Base-by-base conservation (phyloP, 2,888 invertebrate genomes). In the Leptinotarsa rubiginosa region DNA sequence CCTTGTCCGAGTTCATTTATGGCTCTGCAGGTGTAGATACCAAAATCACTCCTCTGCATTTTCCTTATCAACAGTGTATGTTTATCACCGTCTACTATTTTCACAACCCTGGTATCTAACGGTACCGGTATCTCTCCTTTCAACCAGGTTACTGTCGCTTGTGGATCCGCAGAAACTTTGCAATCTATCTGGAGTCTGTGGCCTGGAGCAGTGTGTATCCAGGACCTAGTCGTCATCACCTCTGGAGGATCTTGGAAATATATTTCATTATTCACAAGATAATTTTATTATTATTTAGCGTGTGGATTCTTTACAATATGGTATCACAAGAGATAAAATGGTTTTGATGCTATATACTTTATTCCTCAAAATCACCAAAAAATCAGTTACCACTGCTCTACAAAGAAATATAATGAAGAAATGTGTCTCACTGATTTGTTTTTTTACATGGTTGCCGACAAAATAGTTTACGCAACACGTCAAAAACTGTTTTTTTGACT, bases 11-110 rank as follows among this genome's bases (percentile, higher is more conserved):
- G 87, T 41, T 91, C 90, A 86, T 96, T 96, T 75, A 92, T 91
- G 0, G 95, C 96, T 41, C 92, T 89, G 86, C 96, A 96, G 4
- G 93, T 92, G 85, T 95, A 96, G 84, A 92, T 92, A 0, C 95
- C 96, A 79, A 95, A 91, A 87, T 96, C 95, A 0, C 90, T 87
- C 69, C 89, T 89, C 50, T 91, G 90, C 0, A 95, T 93, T 47
- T 91, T 91, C 54, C 92, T 90, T 81, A 96, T 92, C 62, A 94
- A 89, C 72, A 96, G 87, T 80, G 91, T 91, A 82, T 95, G 91
- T 56, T 89, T 82, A 89, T 90, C 90, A 1, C 84, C 87, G 73
- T 89, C 89, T 71, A 88, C 87, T 69, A 88, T 86, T 22, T 86
- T 84, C 16, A 89, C 84, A 25, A 90, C 88, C 76, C 89, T 83